These are phyloP conservation scores for Indri indri DNA, from an alignment of 2,113 vertebrate species.

Conservation along the genomic window DNA sequence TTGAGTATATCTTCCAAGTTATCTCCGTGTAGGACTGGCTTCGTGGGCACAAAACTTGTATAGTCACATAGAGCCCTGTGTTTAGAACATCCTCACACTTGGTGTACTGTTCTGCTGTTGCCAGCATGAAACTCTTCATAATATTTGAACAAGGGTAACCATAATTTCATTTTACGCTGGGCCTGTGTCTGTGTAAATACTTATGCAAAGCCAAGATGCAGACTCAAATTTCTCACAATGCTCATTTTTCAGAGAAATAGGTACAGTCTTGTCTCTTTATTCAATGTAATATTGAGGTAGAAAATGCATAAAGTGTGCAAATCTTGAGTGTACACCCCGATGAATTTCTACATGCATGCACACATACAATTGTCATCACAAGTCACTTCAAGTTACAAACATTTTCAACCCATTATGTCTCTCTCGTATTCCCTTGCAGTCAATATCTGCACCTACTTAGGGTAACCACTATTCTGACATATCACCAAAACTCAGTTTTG, in stretches of 20 bases:
- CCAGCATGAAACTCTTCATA: not conserved
- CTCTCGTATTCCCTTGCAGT: not conserved
- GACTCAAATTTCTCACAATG: not conserved
- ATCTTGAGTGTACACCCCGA: not conserved
- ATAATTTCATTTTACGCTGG: not conserved
- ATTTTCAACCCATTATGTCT: not conserved
- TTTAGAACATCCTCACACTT: not conserved
- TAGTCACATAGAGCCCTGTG: rapidly evolving
- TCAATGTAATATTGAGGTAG: not conserved
- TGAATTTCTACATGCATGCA: not conserved
- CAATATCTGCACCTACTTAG: not conserved
- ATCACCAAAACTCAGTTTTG: not conserved
- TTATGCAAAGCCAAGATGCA: not conserved
- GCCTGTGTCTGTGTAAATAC: not conserved
- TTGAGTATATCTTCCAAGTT: not conserved
- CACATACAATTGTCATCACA: not conserved
- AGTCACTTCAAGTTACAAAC: not conserved
- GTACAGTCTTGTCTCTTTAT: not conserved
- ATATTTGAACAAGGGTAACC: not conserved
- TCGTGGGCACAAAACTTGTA: rapidly evolving
- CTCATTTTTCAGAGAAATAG: not conserved
- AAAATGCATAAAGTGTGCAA: not conserved
- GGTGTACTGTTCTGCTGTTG: not conserved
- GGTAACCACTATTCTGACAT: not conserved
- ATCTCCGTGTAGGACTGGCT: not conserved